These are phyloP conservation scores for Priocnemis perturbator DNA, from an alignment of 2,888 invertebrate species.

Conservation along the genomic window DNA sequence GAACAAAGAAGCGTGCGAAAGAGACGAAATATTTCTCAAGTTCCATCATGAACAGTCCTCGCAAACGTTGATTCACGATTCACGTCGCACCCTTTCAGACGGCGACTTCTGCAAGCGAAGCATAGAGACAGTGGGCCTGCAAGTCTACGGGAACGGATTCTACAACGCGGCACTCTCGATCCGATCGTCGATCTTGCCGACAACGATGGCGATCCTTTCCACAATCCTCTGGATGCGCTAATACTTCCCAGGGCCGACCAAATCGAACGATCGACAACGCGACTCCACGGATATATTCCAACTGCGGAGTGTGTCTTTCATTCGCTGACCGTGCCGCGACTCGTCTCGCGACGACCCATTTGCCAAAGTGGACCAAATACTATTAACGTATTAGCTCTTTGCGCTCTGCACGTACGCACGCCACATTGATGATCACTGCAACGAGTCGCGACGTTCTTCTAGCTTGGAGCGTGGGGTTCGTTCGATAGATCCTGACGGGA, in stretches of 20 bases:
- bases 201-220: conserved; percentile 18
- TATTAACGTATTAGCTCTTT: conserved; percentile 4
- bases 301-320: neutral
- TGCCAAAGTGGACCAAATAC: conserved; percentile 24
- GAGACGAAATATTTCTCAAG: too few species aligned
- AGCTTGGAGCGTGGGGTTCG: too few species aligned
- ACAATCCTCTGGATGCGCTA: conserved; percentile 23
- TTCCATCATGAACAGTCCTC: too few species aligned
- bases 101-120: conserved; percentile 93
- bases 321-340: neutral
- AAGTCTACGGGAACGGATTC: conserved; percentile 87
- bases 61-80: neutral
- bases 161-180: conserved; percentile 79
- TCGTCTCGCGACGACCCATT: conserved; percentile 7
- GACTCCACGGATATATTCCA: too few species aligned
- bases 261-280: neutral
- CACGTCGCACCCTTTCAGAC: conserved; percentile 72
- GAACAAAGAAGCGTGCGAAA: too few species aligned
- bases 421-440: neutral
- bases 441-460: too few species aligned
- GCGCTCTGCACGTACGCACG: neutral
- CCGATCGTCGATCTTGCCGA: conserved; percentile 20
- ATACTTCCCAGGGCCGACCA: neutral
- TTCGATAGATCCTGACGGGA: too few species aligned
- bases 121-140: conserved; percentile 90